Evolutionary conservation across 2,888 invertebrate genomes (phyloP).

Genomic region (Lasioglossum morio): DNA sequence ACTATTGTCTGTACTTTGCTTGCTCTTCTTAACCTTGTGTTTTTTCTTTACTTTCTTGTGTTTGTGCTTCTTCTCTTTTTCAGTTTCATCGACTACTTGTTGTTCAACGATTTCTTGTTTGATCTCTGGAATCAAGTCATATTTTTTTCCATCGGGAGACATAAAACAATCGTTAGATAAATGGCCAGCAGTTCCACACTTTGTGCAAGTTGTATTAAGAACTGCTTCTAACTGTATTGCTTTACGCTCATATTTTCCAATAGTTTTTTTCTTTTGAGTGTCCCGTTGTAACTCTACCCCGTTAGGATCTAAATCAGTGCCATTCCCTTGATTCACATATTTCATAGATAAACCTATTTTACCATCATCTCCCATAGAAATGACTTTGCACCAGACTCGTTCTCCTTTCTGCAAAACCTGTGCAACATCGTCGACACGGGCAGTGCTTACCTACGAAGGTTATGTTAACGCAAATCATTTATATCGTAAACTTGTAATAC

Average conservation of each 20-base stretch:
- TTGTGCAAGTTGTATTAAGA: slow-evolving; percentile 82
- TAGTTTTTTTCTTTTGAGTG: slow-evolving; percentile 78
- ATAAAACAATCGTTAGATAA: slow-evolving; percentile 83
- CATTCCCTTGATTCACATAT: slow-evolving; percentile 84
- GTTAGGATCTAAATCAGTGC: slow-evolving; percentile 83
- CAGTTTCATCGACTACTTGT: slow-evolving; percentile 32
- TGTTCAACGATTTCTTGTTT: slow-evolving; percentile 70
- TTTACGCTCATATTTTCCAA: slow-evolving; percentile 74
- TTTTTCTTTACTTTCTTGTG: slow-evolving; percentile 77
- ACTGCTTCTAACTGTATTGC: slow-evolving; percentile 83
- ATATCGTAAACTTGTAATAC: background rate
- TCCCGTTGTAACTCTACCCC: slow-evolving; percentile 83
- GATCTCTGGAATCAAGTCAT: slow-evolving; percentile 82
- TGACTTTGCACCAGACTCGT: slow-evolving; percentile 84
- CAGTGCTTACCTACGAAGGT: slow-evolving; percentile 78
- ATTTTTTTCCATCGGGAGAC: slow-evolving; percentile 82
- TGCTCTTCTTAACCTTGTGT: slow-evolving; percentile 79
- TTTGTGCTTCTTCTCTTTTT: slow-evolving; percentile 76
- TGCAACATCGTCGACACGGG: slow-evolving; percentile 81
- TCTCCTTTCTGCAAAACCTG: slow-evolving; percentile 83
- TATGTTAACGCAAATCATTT: slow-evolving; percentile 32
- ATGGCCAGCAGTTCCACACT: slow-evolving; percentile 83
- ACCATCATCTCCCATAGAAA: slow-evolving; percentile 80
- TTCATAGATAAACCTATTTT: slow-evolving; percentile 85
- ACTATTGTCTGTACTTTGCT: slow-evolving; percentile 63